Percentiles rank a stretch among this genome's conserved stretches.
These are phyloP conservation scores for Drosophila sordidapex DNA, from an alignment of 2,888 invertebrate species.

Conservation along the genomic window DNA sequence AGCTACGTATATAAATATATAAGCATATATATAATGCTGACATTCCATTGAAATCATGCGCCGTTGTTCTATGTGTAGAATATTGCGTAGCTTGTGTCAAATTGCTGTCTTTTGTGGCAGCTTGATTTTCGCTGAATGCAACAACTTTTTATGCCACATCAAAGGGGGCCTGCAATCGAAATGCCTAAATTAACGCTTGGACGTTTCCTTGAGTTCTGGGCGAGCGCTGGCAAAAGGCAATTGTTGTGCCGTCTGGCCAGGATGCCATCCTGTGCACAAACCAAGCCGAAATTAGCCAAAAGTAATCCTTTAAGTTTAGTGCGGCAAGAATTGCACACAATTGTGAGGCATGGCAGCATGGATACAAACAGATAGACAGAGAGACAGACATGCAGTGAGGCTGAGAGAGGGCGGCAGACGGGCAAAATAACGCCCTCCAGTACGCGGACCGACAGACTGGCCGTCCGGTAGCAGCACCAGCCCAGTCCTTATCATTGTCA, in stretches of 20 bases:
- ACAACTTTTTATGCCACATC: conserved; percentile 23
- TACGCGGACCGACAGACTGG: conserved; percentile 20
- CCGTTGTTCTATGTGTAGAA: neutral
- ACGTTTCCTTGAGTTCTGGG: conserved; percentile 34
- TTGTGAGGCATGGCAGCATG: conserved; percentile 44
- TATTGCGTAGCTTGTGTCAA: neutral
- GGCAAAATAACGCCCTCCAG: conserved; percentile 25
- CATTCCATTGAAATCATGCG: neutral
- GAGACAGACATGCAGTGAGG: neutral
- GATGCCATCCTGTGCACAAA: conserved; percentile 18
- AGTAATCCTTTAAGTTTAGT: conserved; percentile 78
- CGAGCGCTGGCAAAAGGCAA: conserved; percentile 25
- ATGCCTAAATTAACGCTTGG: conserved; percentile 34
- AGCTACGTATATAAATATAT: neutral
- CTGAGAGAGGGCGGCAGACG: neutral
- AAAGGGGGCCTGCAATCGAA: conserved; percentile 26
- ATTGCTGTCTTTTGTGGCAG: conserved; percentile 4
- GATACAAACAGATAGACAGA: conserved; percentile 25
- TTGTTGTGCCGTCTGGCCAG: conserved; percentile 34
- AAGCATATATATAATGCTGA: neutral
- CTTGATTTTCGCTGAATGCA: conserved; percentile 20
- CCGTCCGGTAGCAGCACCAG: conserved; percentile 14
- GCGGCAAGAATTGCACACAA: conserved; percentile 72
- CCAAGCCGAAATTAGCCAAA: conserved; percentile 71
- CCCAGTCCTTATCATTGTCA: conserved; percentile 55